These are phyloP conservation scores for Patiria pectinifera DNA, from an alignment of 53 echinoderm and acorn worm species.

Conservation along the genomic window DNA sequence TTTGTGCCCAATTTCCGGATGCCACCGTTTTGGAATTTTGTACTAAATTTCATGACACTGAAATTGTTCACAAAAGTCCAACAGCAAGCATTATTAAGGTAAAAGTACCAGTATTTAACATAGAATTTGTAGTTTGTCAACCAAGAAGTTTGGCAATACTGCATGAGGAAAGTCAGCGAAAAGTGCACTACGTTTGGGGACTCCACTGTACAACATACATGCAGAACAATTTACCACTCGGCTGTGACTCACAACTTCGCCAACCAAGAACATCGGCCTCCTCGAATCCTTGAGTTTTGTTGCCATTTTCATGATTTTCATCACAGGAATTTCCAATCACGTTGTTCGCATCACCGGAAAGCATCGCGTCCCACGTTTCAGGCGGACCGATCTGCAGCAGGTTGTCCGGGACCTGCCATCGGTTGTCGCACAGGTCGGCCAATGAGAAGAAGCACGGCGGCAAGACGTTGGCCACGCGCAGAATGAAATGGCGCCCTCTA, in stretches of 20 bases:
- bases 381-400: conserved; percentile 32
- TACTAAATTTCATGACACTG: too few relatives aligned
- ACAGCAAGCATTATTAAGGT: too few relatives aligned
- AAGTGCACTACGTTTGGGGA: too few relatives aligned
- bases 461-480: conserved; percentile 74
- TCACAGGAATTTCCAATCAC: neutral
- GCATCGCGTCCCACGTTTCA: conserved; percentile 28
- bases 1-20: too few relatives aligned
- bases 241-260: neutral
- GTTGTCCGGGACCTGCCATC: conserved; percentile 52
- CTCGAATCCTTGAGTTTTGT: neutral
- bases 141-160: too few relatives aligned
- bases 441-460: conserved; percentile 62
- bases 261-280: neutral
- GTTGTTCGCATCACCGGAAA: neutral
- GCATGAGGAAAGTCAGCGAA: too few relatives aligned
- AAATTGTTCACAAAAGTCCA: too few relatives aligned
- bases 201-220: too few relatives aligned
- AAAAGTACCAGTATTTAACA: too few relatives aligned
- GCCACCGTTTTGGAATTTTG: too few relatives aligned
- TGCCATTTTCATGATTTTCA: conserved; percentile 8
- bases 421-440: conserved; percentile 36
- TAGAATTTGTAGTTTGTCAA: too few relatives aligned
- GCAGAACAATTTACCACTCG: neutral
- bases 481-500: conserved; percentile 65